Conservation (phyloP, 35 echinoderm and acorn worm species). For the Amphiura filiformis region DNA sequence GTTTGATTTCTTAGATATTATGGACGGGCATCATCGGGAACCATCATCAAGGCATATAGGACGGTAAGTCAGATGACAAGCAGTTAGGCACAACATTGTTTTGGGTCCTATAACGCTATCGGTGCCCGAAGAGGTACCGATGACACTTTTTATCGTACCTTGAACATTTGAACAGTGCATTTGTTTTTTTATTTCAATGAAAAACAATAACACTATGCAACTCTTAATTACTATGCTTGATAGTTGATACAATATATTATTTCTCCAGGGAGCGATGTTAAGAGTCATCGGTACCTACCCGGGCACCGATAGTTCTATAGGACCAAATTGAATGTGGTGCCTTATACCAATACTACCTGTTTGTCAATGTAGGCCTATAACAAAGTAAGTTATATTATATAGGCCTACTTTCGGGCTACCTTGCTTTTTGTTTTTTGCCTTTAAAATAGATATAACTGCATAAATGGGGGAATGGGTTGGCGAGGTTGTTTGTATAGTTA, state of each 20-base stretch:
- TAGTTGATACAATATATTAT: neutral
- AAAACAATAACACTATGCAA: neutral
- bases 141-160: neutral
- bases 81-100: neutral
- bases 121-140: neutral
- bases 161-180: neutral
- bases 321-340: too few relatives aligned
- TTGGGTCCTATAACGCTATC: neutral
- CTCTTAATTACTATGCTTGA: neutral
- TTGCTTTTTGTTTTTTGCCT: too few relatives aligned
- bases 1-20: slow-evolving; percentile 62
- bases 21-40: slow-evolving; percentile 31
- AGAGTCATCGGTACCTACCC: too few relatives aligned
- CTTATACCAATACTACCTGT: too few relatives aligned
- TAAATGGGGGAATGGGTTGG: too few relatives aligned
- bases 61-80: slow-evolving; percentile 33
- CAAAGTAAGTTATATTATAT: too few relatives aligned
- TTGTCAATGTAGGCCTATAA: too few relatives aligned
- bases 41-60: slow-evolving; percentile 50
- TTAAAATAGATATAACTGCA: too few relatives aligned
- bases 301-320: too few relatives aligned
- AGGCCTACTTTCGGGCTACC: too few relatives aligned
- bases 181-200: neutral
- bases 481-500: too few relatives aligned
- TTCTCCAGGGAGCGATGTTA: too few relatives aligned